Evolutionary conservation across 2,888 invertebrate species (phyloP).

Genomic region (Ophioninae sp.): DNA sequence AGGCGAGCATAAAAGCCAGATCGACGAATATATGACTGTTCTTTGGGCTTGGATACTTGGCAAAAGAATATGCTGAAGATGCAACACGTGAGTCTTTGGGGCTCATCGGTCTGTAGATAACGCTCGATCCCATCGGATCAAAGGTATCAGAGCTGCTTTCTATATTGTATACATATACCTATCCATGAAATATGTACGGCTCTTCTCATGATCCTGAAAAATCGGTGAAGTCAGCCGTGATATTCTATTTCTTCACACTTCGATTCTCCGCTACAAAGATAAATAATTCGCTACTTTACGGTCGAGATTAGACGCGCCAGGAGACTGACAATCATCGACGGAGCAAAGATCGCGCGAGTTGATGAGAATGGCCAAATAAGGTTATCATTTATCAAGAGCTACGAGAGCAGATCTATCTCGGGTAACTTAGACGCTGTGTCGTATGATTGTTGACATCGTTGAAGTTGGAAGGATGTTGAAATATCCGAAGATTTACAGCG

Average conservation of each 20-base stretch:
- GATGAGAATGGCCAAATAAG: not conserved
- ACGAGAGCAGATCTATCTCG: not conserved
- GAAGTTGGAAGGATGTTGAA: not conserved
- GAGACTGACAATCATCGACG: not conserved
- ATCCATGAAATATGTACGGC: conserved; percentile 21
- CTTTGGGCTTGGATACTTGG: conserved; percentile 31
- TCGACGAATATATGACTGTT: not conserved
- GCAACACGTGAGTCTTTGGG: conserved; percentile 54
- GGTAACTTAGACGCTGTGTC: conserved; percentile 8
- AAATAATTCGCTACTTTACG: conserved; percentile 1
- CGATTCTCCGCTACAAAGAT: conserved; percentile 2
- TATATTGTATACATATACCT: conserved; percentile 2
- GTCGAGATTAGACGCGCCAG: not conserved
- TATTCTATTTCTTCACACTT: conserved; percentile 6
- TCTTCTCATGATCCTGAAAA: conserved; percentile 1
- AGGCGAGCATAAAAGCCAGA: not conserved
- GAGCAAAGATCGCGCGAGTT: not conserved
- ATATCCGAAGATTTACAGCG: not conserved
- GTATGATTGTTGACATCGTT: conserved; percentile 1
- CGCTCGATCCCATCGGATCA: conserved; percentile 25
- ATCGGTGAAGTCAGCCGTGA: conserved; percentile 19
- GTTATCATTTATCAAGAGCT: conserved; percentile 3
- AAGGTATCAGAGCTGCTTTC: conserved; percentile 17
- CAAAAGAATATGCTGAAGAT: conserved; percentile 48
- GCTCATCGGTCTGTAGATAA: conserved; percentile 53